A percentile compares a stretch with the other conserved stretches of the same genome.
Conservation (phyloP, 2,888 invertebrate genomes). For the Atrina japonica region DNA sequence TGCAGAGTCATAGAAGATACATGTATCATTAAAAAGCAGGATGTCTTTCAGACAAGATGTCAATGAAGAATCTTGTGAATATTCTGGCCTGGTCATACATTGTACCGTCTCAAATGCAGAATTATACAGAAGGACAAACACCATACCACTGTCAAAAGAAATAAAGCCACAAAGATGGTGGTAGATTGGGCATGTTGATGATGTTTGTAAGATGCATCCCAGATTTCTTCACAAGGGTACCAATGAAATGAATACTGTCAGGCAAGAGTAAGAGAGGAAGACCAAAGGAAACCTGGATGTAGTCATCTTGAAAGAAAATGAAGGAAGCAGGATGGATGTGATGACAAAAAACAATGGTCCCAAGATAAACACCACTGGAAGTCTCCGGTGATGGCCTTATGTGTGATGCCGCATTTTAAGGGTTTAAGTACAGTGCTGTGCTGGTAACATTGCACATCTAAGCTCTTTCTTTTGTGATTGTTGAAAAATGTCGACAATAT, state of each 20-base stretch:
- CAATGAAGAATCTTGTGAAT: slow-evolving; percentile 17
- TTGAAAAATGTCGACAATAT: too few species aligned
- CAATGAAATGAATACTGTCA: slow-evolving; percentile 23
- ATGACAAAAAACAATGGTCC: too few species aligned
- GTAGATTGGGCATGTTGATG: too few species aligned
- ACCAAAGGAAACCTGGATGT: slow-evolving; percentile 9
- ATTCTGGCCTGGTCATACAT: neutral
- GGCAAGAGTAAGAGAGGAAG: slow-evolving; percentile 22
- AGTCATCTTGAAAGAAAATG: slow-evolving; percentile 9
- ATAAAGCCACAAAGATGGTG: slow-evolving; percentile 5
- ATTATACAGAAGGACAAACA: slow-evolving; percentile 3
- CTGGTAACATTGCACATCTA: too few species aligned
- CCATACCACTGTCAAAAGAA: neutral
- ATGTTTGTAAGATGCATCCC: slow-evolving; percentile 20
- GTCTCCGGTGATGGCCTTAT: too few species aligned
- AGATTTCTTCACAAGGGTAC: slow-evolving; percentile 4
- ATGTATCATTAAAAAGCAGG: neutral
- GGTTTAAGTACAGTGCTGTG: too few species aligned
- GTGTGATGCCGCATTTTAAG: too few species aligned
- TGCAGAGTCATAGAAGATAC: too few species aligned
- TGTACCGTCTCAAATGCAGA: slow-evolving; percentile 4
- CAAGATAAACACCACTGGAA: too few species aligned
- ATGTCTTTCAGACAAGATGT: slow-evolving; percentile 23
- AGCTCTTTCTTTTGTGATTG: too few species aligned
- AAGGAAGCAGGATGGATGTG: slow-evolving; percentile 18